phyloP scores from a whole-genome alignment of 2,113 vertebrate genomes.

The Megaceryle torquata region DNA sequence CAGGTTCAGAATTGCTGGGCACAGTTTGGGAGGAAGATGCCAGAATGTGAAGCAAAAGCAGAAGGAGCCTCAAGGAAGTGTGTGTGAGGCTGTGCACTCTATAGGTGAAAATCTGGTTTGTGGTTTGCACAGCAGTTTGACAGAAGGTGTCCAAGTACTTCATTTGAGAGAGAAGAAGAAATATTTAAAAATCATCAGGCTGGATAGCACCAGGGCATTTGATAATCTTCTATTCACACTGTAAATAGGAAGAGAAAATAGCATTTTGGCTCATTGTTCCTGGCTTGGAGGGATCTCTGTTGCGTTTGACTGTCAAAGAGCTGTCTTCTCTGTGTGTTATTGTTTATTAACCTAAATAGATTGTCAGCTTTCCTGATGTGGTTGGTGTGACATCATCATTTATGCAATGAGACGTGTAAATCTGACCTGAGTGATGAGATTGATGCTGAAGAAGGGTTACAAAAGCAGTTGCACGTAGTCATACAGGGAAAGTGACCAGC shows the following conservation, averaged over 20 bases:
- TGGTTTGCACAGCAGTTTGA: background rate
- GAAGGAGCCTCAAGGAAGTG: background rate
- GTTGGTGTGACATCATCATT: background rate
- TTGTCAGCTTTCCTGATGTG: background rate
- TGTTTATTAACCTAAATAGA: background rate
- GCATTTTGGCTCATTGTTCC: background rate
- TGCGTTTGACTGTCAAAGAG: background rate
- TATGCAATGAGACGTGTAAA: background rate
- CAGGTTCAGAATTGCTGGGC: background rate
- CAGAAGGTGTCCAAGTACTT: background rate
- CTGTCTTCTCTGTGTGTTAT: background rate
- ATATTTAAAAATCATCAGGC: background rate
- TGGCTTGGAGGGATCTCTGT: background rate
- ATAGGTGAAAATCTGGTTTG: background rate
- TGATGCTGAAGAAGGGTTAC: background rate
- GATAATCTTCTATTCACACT: background rate
- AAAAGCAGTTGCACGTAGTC: background rate
- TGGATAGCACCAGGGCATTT: background rate
- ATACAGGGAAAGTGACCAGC: background rate
- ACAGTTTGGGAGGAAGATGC: background rate
- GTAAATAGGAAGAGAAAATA: background rate
- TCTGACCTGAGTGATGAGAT: background rate
- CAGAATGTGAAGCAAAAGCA: background rate
- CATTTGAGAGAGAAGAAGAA: background rate
- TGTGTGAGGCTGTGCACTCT: background rate